Evolutionary conservation across 2,113 vertebrate species (phyloP), one percentile per base, ranked within the genome.

Genomic region (Ochotona curzoniae): DNA sequence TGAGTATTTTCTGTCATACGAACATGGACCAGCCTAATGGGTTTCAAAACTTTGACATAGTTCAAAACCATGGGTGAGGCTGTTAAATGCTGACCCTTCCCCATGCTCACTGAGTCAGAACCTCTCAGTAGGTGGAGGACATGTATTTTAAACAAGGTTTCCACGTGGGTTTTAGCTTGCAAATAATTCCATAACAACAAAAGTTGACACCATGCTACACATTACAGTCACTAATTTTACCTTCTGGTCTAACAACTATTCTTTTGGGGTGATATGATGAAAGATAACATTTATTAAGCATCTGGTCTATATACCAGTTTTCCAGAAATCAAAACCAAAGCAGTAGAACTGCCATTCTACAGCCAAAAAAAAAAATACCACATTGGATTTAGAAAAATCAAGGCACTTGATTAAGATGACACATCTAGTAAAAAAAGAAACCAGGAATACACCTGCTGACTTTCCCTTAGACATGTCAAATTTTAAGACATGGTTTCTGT

Each of bases 361-460:
- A 91, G 88, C 44, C 49, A 21, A 87, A 64, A 76, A 85, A 90
- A n/a, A n/a, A n/a, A n/a, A n/a, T n/a, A n/a, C 38, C 38, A 91
- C 8, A 35, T 80, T 61, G 88, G 44, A 4, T 85, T 63, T 91
- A 61, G 30, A 63, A 63, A 75, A 20, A 6, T 82, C 78, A 81
- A 83, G n/a, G 57, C 82, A 54, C 9, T 49, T 67, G 25, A 20
- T 76, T 23, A 74, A 35, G 17, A 13, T 61, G 38, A 64, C 20
- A 23, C 18, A 74, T 38, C 49, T 38, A 84, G 4, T 44, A 87
- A 51, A 23, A 51, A 49, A 18, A 76, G 3, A 93, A 76, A 89
- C 21, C 21, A 66, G 35, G 23, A 2, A 61, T 32, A 44, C 63
- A 57, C 30, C 12, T n/a, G 28, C 35, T 69, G 6, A 28, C 26